phyloP scores from a whole-genome alignment of 2,797 vertebrate genomes.

The Scyliorhinus canicula region DNA sequence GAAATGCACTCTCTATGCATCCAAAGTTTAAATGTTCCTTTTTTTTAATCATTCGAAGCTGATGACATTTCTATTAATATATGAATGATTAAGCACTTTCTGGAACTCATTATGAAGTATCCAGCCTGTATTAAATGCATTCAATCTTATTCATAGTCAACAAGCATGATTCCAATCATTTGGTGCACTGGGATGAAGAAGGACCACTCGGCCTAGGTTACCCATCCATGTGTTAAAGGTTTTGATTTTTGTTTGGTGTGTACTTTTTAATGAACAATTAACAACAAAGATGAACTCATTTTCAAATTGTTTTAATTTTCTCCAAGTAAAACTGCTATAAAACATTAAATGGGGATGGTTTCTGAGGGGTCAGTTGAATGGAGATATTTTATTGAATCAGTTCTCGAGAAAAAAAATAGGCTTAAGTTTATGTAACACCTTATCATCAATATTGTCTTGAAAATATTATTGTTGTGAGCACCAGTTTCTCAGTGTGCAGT shows the following conservation, averaged over 20 bases:
- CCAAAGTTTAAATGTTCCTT: too few relatives aligned
- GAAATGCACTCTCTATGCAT: too few relatives aligned
- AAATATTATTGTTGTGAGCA: not conserved
- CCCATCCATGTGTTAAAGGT: not conserved
- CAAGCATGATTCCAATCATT: too few relatives aligned
- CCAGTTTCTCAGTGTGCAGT: not conserved
- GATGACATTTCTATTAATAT: too few relatives aligned
- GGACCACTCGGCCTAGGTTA: too few relatives aligned
- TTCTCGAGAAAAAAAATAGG: too few relatives aligned
- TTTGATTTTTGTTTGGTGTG: not conserved
- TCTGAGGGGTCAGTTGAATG: not conserved
- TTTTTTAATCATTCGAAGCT: too few relatives aligned
- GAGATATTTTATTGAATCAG: not conserved
- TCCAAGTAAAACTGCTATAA: not conserved
- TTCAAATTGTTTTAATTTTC: conserved; percentile 2
- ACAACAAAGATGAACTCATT: not conserved
- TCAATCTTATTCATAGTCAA: too few relatives aligned
- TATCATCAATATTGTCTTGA: not conserved
- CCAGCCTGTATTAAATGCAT: too few relatives aligned
- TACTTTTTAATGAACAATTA: not conserved
- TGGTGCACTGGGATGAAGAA: too few relatives aligned
- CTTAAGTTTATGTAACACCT: not conserved
- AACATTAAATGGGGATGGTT: not conserved
- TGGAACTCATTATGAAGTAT: too few relatives aligned
- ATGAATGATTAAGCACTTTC: too few relatives aligned